Evolutionary conservation across 1,140 invertebrate genomes (phyloP).

Genomic region (Drosophila murphyi): DNA sequence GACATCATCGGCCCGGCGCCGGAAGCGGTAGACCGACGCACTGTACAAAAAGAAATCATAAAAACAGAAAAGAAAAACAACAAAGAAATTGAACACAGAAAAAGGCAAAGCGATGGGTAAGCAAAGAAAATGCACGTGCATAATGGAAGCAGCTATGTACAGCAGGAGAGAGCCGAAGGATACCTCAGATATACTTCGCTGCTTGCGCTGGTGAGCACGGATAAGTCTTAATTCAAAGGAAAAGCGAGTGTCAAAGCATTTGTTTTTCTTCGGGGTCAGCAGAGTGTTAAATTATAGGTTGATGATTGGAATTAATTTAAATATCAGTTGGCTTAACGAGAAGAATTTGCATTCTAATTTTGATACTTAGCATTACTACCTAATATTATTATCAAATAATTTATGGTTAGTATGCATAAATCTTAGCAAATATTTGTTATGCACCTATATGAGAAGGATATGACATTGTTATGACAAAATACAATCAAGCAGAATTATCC

Average conservation of each 20-base stretch:
- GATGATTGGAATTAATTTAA: too few relatives aligned
- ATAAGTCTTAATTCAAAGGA: background rate
- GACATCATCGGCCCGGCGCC: background rate
- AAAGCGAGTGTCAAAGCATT: background rate
- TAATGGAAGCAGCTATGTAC: slow-evolving; percentile 80
- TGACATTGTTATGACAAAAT: too few relatives aligned
- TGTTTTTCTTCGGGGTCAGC: background rate
- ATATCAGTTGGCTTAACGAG: too few relatives aligned
- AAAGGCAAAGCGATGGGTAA: slow-evolving; percentile 46
- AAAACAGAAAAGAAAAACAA: slow-evolving; percentile 45
- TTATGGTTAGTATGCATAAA: too few relatives aligned
- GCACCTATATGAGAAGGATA: too few relatives aligned
- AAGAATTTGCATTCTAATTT: background rate
- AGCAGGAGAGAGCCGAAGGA: slow-evolving; percentile 47
- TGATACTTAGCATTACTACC: background rate
- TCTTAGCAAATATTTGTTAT: too few relatives aligned
- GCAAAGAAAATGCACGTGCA: slow-evolving; percentile 75
- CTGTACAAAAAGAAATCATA: slow-evolving; percentile 59
- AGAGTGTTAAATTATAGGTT: too few relatives aligned
- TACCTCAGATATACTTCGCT: background rate
- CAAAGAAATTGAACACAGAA: slow-evolving; percentile 29
- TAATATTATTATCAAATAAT: too few relatives aligned
- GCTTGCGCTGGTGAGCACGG: background rate
- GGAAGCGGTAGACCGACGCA: slow-evolving; percentile 10
- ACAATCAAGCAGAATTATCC: too few relatives aligned